Percentiles rank a stretch among this genome's conserved stretches.
phyloP scores from a whole-genome alignment of 2,113 vertebrate genomes.

The Synodontis membranacea region DNA sequence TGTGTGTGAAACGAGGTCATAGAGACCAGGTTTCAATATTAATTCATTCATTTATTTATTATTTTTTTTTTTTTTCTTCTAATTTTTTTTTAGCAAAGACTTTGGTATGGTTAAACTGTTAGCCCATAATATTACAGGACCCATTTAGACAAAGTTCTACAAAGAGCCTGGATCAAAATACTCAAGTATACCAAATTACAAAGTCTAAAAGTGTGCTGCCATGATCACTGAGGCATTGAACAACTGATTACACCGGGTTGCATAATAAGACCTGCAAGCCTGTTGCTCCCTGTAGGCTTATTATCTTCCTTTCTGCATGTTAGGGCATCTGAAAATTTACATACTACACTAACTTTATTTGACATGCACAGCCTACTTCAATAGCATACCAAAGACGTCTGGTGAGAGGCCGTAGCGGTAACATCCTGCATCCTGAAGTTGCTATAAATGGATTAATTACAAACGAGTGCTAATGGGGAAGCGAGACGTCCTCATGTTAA shows the following conservation, averaged over 20 bases:
- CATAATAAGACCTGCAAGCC: constrained; percentile 23
- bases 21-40: not conserved
- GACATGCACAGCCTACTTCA: constrained; percentile 3
- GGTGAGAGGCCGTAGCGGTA: not conserved
- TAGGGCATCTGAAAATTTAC: constrained; percentile 25
- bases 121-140: too few relatives aligned
- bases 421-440: not conserved
- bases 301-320: constrained; percentile 32
- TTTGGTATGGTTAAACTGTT: not conserved
- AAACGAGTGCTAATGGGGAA: not conserved
- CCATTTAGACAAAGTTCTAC: not conserved
- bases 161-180: not conserved
- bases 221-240: constrained; percentile 31
- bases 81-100: not conserved
- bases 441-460: not conserved
- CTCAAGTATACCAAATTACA: not conserved
- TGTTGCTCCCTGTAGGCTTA: constrained; percentile 16
- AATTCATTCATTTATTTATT: too few relatives aligned
- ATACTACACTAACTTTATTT: constrained; percentile 23
- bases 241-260: constrained; percentile 22
- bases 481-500: not conserved
- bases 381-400: constrained; percentile 15
- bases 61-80: not conserved
- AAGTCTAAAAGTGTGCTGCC: not conserved
- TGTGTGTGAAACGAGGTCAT: not conserved